A percentile compares a stretch with the other conserved stretches of the same genome.
phyloP scores from a whole-genome alignment of 2,113 vertebrate species.

The Lamprotornis superbus region DNA sequence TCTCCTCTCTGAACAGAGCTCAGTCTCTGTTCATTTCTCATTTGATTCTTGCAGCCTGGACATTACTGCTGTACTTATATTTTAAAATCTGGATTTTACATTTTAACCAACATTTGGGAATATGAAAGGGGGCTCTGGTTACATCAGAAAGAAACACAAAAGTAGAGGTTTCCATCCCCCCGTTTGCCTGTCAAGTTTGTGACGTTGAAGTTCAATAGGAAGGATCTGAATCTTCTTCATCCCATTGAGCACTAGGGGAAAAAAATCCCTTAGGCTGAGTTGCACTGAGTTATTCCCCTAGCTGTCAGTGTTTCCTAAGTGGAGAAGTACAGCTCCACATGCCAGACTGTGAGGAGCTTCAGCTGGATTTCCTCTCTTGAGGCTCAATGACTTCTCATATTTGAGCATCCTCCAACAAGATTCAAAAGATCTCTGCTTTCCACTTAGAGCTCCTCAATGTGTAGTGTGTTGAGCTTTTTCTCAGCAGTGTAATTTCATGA shows the following conservation, averaged over 20 bases:
- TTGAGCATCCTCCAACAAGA: not conserved
- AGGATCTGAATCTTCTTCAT: not conserved
- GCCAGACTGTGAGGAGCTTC: not conserved
- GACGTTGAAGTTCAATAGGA: not conserved
- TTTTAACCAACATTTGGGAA: not conserved
- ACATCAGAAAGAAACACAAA: not conserved
- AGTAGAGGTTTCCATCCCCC: not conserved
- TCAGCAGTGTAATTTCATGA: not conserved
- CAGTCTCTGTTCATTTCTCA: not conserved
- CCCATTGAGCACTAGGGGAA: not conserved
- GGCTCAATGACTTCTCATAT: not conserved
- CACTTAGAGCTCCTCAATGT: not conserved
- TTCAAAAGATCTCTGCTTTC: not conserved
- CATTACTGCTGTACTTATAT: not conserved
- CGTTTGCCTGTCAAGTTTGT: not conserved
- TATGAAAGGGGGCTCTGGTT: not conserved
- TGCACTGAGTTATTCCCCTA: not conserved
- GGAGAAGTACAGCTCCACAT: not conserved
- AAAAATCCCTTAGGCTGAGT: not conserved
- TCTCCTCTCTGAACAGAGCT: not conserved
- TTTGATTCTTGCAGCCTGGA: not conserved
- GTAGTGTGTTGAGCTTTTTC: not conserved
- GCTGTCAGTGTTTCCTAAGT: slow-evolving; percentile 2
- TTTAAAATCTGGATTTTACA: not conserved
- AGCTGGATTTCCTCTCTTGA: not conserved